phyloP scores from a whole-genome alignment of 1,140 invertebrate genomes.

The Conus betulinus region DNA sequence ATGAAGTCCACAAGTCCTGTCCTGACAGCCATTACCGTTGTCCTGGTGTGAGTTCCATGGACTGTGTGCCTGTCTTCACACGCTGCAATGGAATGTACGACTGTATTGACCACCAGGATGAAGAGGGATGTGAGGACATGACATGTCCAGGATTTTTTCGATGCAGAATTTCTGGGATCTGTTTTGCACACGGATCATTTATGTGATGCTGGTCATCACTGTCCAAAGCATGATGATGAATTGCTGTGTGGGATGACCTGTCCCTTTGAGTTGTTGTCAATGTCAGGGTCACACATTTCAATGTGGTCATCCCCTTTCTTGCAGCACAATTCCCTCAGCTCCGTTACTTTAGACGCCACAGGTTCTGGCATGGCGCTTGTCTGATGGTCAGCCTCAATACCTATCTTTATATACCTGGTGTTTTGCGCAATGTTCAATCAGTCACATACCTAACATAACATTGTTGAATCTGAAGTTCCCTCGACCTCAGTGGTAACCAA shows the following conservation, averaged over 20 bases:
- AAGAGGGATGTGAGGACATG: too few relatives aligned
- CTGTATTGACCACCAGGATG: too few relatives aligned
- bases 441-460: background rate
- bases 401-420: background rate
- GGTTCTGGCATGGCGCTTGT: background rate
- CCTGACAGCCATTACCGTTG: too few relatives aligned
- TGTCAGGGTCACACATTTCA: conserved; percentile 7
- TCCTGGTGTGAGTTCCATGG: too few relatives aligned
- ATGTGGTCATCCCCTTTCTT: background rate
- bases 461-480: background rate
- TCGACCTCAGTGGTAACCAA: conserved; percentile 36
- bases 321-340: background rate
- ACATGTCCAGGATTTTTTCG: conserved; percentile 26
- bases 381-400: background rate
- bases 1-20: too few relatives aligned
- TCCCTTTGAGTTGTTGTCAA: conserved; percentile 47
- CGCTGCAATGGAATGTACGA: background rate
- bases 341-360: background rate
- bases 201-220: conserved; percentile 14
- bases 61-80: background rate
- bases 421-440: background rate
- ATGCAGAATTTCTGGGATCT: conserved; percentile 16
- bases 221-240: conserved; percentile 39
- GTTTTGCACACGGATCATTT: background rate
- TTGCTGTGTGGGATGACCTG: conserved; percentile 4